These are phyloP conservation scores for Eulacestoma nigropectus DNA, from an alignment of 2,113 vertebrate species.

Conservation along the genomic window DNA sequence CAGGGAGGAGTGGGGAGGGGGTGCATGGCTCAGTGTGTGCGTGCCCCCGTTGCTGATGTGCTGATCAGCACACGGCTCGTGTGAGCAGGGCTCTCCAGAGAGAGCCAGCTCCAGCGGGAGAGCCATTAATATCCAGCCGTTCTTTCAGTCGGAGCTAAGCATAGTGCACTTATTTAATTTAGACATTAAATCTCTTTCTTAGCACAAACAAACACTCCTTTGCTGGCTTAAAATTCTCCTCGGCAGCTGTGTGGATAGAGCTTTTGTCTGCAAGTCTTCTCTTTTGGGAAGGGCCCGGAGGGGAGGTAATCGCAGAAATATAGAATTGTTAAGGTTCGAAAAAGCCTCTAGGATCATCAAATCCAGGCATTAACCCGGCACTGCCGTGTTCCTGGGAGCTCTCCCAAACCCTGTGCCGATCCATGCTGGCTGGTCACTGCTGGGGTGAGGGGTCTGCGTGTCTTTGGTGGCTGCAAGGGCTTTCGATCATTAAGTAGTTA, in stretches of 20 bases:
- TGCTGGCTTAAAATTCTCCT: neutral
- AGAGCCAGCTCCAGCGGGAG: neutral
- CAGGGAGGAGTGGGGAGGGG: neutral
- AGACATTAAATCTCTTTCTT: neutral
- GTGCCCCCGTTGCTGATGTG: neutral
- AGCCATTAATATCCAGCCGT: neutral
- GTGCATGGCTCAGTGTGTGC: rapidly evolving
- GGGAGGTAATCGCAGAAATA: neutral
- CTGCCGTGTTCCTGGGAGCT: neutral
- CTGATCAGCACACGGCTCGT: neutral
- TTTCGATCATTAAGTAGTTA: neutral
- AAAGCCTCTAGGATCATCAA: neutral
- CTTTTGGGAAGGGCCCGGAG: neutral
- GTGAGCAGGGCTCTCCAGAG: neutral
- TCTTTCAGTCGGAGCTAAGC: neutral
- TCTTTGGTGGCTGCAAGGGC: neutral
- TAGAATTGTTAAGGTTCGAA: neutral
- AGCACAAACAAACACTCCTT: neutral
- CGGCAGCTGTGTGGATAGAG: neutral
- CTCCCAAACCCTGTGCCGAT: neutral
- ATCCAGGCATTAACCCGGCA: rapidly evolving
- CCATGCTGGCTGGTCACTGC: rapidly evolving
- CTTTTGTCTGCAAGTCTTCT: neutral
- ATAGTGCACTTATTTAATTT: neutral
- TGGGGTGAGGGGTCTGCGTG: rapidly evolving